phyloP scores from a whole-genome alignment of 2,113 vertebrate species.

The Petrocephalus zakoni region DNA sequence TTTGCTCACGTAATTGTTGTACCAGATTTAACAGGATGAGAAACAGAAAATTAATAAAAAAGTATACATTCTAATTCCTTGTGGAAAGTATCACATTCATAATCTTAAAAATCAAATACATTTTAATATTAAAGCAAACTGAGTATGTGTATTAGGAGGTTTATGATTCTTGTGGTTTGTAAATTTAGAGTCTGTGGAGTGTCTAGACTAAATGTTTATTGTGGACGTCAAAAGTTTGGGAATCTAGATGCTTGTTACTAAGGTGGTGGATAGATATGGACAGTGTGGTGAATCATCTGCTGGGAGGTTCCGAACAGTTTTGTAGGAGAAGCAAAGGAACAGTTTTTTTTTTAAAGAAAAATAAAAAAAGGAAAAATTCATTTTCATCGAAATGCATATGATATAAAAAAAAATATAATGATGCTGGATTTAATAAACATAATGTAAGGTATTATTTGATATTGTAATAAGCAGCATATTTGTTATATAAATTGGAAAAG shows the following conservation, averaged over 20 bases:
- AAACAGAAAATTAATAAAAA: slow-evolving; percentile 51
- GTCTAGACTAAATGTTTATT: slow-evolving; percentile 90
- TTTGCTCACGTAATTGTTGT: slow-evolving; percentile 82
- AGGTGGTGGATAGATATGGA: slow-evolving; percentile 35
- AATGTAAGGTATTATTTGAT: slow-evolving; percentile 58
- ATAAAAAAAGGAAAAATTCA: neutral
- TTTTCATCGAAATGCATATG: neutral
- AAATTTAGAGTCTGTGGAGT: slow-evolving; percentile 86
- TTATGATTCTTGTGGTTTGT: slow-evolving; percentile 93
- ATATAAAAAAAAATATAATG: neutral
- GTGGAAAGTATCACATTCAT: slow-evolving; percentile 87
- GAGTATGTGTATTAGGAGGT: slow-evolving; percentile 89
- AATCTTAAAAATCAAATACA: slow-evolving; percentile 89
- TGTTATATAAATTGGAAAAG: slow-evolving; percentile 74
- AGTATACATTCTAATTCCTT: slow-evolving; percentile 77
- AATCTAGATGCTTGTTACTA: slow-evolving; percentile 65
- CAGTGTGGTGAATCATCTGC: slow-evolving; percentile 33
- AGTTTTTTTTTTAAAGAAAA: neutral
- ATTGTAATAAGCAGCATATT: slow-evolving; percentile 83
- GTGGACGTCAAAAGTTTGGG: slow-evolving; percentile 76
- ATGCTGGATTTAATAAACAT: neutral
- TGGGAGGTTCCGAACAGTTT: neutral
- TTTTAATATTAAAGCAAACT: slow-evolving; percentile 90
- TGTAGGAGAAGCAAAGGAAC: neutral
- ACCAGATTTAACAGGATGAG: slow-evolving; percentile 80